phyloP scores from a whole-genome alignment of 2,888 invertebrate genomes.

The Andrena camellia region DNA sequence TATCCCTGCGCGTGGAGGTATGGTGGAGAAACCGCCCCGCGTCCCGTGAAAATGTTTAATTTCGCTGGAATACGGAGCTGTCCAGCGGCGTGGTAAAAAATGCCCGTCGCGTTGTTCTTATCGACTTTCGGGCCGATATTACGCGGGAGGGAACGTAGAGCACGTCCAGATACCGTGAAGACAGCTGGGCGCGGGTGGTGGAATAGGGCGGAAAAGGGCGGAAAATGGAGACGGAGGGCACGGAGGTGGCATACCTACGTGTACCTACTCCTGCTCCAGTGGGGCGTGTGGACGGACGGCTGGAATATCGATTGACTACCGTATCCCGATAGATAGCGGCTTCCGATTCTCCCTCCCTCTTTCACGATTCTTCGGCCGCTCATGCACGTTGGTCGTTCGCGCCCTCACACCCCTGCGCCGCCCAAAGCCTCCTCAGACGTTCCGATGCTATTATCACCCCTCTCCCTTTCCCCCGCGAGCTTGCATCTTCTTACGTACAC shows the following conservation, averaged over 20 bases:
- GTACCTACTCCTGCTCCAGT: conserved; percentile 68
- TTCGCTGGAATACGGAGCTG: background rate
- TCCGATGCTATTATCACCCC: conserved; percentile 68
- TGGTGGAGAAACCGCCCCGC: background rate
- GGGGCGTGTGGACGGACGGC: conserved; percentile 62
- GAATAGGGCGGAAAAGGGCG: conserved; percentile 16
- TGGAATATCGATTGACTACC: conserved; percentile 73
- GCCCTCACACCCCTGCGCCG: conserved; percentile 20
- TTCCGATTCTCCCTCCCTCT: conserved; percentile 51
- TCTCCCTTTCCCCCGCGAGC: conserved; percentile 14
- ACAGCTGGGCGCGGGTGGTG: conserved; percentile 29
- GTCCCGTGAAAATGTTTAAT: conserved; percentile 28
- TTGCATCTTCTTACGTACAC: conserved; percentile 57
- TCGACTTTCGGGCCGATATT: conserved; percentile 44
- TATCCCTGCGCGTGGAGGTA: background rate
- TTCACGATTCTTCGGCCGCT: conserved; percentile 63
- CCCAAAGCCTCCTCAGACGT: conserved; percentile 38
- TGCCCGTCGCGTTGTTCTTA: conserved; percentile 24
- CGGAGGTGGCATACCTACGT: conserved; percentile 66
- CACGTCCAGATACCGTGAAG: conserved; percentile 48
- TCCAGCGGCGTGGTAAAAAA: background rate
- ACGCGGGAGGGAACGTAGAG: conserved; percentile 30
- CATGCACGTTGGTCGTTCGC: conserved; percentile 68
- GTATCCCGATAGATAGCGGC: conserved; percentile 61
- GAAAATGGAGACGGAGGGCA: conserved; percentile 48